Conservation (phyloP, 2,113 vertebrate species). For the Phrynocephalus versicolor region DNA sequence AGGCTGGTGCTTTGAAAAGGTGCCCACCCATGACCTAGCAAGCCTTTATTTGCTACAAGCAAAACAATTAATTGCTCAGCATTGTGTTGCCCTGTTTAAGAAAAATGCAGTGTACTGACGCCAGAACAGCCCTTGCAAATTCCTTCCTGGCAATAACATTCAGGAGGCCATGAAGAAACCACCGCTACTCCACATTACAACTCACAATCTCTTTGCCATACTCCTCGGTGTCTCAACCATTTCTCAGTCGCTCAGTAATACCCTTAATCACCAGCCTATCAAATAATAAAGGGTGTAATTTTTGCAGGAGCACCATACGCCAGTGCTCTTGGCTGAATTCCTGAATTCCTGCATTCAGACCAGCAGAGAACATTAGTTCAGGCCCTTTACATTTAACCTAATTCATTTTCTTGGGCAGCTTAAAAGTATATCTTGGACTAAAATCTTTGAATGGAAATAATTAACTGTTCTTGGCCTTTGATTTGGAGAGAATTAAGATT, state of each 20-base stretch:
- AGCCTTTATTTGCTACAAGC: neutral
- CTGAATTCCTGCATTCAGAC: constrained; percentile 37
- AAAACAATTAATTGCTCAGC: neutral
- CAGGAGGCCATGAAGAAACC: neutral
- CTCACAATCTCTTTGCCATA: neutral
- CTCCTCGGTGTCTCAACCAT: neutral
- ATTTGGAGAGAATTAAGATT: constrained; percentile 37
- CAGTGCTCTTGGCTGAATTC: constrained; percentile 30
- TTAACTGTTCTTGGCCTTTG: constrained; percentile 55
- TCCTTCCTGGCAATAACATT: neutral
- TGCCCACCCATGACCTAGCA: neutral
- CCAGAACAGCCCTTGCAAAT: neutral
- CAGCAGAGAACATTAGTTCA: constrained; percentile 27
- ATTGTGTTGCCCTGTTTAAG: neutral
- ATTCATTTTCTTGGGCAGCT: constrained; percentile 41
- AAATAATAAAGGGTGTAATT: constrained; percentile 1
- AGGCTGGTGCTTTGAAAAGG: neutral
- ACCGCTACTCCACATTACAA: neutral
- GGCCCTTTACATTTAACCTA: constrained; percentile 50
- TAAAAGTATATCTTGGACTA: constrained; percentile 22
- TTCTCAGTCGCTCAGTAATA: neutral
- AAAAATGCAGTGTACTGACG: too few relatives aligned
- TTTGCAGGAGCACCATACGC: constrained; percentile 32
- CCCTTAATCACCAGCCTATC: accelerated
- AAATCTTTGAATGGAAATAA: constrained; percentile 49